Evolutionary conservation across 2,797 vertebrate genomes (phyloP).

Genomic region (Galago senegalensis): DNA sequence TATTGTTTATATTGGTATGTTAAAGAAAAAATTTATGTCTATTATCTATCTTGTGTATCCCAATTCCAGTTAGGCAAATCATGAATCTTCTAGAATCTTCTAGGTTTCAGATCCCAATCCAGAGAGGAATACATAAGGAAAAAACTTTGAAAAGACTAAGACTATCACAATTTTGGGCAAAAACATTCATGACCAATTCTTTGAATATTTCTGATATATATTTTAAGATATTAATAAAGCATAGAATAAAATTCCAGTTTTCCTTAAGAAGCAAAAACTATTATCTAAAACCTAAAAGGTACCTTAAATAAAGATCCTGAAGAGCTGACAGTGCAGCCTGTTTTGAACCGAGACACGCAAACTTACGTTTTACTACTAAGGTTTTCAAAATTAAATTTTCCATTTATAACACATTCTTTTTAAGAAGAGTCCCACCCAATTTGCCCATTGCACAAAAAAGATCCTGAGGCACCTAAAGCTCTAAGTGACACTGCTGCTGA

Average conservation of each 20-base stretch:
- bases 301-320: background rate
- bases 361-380: background rate
- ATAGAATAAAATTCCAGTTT: background rate
- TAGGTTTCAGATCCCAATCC: background rate
- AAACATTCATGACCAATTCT: background rate
- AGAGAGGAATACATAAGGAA: rapidly evolving
- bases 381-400: background rate
- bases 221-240: background rate
- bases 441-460: background rate
- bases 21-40: background rate
- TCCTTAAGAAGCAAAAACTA: background rate
- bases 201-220: background rate
- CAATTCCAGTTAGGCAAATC: background rate
- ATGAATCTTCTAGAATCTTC: background rate
- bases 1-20: rapidly evolving
- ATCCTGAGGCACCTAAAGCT: background rate
- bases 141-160: background rate
- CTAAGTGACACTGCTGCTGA: rapidly evolving
- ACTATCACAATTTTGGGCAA: background rate
- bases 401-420: background rate
- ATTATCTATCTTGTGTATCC: no score
- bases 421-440: background rate
- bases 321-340: background rate
- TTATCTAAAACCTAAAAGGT: background rate
- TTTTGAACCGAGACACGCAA: background rate